phyloP scores from a whole-genome alignment of 1,140 invertebrate genomes.

The Sminthurinus signatus region DNA sequence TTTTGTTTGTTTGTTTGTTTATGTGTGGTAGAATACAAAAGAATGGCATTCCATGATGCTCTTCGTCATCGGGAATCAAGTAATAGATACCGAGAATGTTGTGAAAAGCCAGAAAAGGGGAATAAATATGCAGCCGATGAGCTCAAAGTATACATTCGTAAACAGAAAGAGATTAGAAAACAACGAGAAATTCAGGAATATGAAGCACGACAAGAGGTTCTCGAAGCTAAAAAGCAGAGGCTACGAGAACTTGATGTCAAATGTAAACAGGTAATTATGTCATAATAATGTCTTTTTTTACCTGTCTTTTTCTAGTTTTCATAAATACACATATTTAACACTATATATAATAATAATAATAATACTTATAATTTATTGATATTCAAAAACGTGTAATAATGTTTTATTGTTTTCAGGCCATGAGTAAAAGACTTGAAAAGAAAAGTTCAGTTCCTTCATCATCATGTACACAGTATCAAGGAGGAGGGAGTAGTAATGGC shows the following conservation, averaged over 20 bases:
- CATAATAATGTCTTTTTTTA: no score
- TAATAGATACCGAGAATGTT: slow-evolving; percentile 3
- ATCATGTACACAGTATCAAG: background rate
- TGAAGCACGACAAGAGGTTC: slow-evolving; percentile 10
- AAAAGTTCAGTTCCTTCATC: background rate
- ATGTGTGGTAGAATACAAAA: no score
- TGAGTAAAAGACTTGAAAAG: background rate
- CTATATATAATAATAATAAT: no score
- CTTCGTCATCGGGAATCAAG: no score
- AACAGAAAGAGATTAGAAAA: slow-evolving; percentile 24
- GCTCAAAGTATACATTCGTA: slow-evolving; percentile 22
- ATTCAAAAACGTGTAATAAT: no score
- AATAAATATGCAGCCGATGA: slow-evolving; percentile 22
- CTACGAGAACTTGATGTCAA: slow-evolving; percentile 18
- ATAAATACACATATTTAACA: no score
- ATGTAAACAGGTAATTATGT: slow-evolving; percentile 17
- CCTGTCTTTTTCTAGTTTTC: no score
- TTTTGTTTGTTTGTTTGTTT: no score
- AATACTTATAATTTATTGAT: no score
- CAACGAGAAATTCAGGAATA: slow-evolving; percentile 16
- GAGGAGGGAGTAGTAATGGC: no score
- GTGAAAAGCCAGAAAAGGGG: slow-evolving; percentile 13
- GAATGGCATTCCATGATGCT: no score
- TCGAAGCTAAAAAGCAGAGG: slow-evolving; percentile 17
- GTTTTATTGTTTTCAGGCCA: no score